A percentile compares a stretch with the other conserved stretches of the same genome.
Conservation (phyloP, 1,140 invertebrate species). For the Rhopalosiphum maidis region DNA sequence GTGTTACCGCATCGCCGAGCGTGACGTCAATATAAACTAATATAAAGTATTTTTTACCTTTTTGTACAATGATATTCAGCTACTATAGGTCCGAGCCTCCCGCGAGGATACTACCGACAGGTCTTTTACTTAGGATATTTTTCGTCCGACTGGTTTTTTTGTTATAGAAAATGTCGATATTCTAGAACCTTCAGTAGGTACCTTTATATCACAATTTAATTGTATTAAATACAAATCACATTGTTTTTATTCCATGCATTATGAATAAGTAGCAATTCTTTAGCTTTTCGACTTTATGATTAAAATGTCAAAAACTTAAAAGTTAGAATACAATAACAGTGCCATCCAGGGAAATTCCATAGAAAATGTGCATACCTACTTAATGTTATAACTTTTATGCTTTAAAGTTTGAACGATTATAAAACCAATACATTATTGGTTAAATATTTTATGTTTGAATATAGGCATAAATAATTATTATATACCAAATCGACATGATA, state of each 20-base stretch:
- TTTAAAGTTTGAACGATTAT: too few species aligned
- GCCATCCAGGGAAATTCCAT: too few species aligned
- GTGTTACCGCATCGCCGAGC: neutral
- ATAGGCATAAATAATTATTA: too few species aligned
- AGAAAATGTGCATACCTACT: too few species aligned
- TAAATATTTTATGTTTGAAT: too few species aligned
- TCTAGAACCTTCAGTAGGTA: neutral
- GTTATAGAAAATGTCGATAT: neutral
- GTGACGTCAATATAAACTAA: neutral
- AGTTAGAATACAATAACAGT: neutral
- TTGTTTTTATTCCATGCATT: neutral
- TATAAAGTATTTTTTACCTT: neutral
- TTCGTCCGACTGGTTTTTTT: neutral
- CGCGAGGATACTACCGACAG: neutral
- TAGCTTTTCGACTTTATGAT: neutral
- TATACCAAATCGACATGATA: too few species aligned
- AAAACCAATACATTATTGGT: too few species aligned
- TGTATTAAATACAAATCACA: neutral
- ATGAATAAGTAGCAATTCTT: too few species aligned
- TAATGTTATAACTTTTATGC: too few species aligned
- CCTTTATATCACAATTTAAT: neutral
- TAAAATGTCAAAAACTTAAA: neutral
- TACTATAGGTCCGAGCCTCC: neutral
- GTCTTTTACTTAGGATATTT: too few species aligned
- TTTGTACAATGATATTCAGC: neutral